Evolutionary conservation across 2,888 invertebrate genomes (phyloP), one percentile per base, ranked within the genome.

Genomic region (Neocrepidodera transversa): DNA sequence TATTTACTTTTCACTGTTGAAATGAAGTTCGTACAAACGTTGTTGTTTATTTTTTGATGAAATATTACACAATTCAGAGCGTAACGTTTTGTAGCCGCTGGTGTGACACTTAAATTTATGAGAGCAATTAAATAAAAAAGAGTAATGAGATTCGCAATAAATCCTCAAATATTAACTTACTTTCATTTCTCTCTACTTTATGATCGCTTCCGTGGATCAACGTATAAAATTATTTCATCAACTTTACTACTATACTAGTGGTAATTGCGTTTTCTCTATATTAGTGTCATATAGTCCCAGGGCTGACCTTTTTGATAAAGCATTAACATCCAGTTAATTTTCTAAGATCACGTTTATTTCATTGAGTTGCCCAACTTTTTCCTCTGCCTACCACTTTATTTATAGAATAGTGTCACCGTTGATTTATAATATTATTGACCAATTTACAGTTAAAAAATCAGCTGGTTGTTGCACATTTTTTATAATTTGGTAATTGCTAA

Each of bases 161-260:
- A 59, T 62, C 62, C 42, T 40, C 32, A 30, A 36, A 57, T 60
- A 59, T 63, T 58, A 59, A 63, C 56, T 60, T 47, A 50, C 57
- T 57, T 54, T 58, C 50, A 55, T 58, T 63, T 35, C 50, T 32
- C 6, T 30, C 4, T 40, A 28, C 38, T 60, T 60, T 48, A 60
- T 48, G 60, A 52, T 48, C 48, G 40, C 26, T 45, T 53, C 4
- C 36, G 10, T 36, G 54, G 18, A 54, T 43, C 30, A 26, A 32
- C 11, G 14, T 45, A 36, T 47, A 26, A 54, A 54, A 54, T 45
- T 54, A 36, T 54, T 45, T 54, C 54, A 54, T 54, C 54, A 47
- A 23, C 14, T 45, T 45, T 26, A 45, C 11, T 43, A 13, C 20
- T 17, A n/a, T n/a, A n/a, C n/a, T n/a, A n/a, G n/a, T n/a, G n/a